These are phyloP conservation scores for Matsumurasca onukii DNA, from an alignment of 1,140 invertebrate species.

Conservation along the genomic window DNA sequence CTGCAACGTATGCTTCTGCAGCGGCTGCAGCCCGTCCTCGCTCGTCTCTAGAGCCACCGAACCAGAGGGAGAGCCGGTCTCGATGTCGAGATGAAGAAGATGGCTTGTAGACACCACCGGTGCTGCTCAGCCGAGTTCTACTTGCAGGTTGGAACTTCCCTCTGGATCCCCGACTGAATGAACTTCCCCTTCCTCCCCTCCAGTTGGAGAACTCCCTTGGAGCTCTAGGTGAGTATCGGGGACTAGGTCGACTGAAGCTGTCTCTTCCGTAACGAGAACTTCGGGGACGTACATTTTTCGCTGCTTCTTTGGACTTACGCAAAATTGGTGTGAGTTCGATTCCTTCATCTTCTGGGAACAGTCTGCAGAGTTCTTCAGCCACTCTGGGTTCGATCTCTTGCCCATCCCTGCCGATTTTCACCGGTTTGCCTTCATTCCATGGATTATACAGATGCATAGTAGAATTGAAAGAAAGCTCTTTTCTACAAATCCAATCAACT, in stretches of 20 bases:
- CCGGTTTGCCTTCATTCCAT: conserved; percentile 98
- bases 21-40: conserved; percentile 57
- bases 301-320: conserved; percentile 83
- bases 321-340: conserved; percentile 90
- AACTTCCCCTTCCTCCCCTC: conserved; percentile 48
- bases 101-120: conserved; percentile 39
- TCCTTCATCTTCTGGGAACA: conserved; percentile 92
- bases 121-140: conserved; percentile 49
- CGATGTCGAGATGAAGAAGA: not conserved
- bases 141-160: conserved; percentile 53
- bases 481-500: conserved; percentile 95
- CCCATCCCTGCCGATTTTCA: conserved; percentile 97
- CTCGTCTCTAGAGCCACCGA: conserved; percentile 41
- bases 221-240: conserved; percentile 39
- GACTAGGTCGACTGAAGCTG: conserved; percentile 46
- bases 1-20: conserved; percentile 72
- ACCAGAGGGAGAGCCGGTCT: conserved; percentile 25
- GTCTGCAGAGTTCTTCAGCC: conserved; percentile 89
- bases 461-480: conserved; percentile 89
- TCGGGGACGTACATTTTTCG: conserved; percentile 53
- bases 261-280: conserved; percentile 43
- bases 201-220: conserved; percentile 32
- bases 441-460: conserved; percentile 94
- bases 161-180: conserved; percentile 48
- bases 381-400: conserved; percentile 97